Evolutionary conservation across 2,888 invertebrate species (phyloP), one percentile per base, ranked within the genome.

Genomic region (Leptinotarsa peninsularis): DNA sequence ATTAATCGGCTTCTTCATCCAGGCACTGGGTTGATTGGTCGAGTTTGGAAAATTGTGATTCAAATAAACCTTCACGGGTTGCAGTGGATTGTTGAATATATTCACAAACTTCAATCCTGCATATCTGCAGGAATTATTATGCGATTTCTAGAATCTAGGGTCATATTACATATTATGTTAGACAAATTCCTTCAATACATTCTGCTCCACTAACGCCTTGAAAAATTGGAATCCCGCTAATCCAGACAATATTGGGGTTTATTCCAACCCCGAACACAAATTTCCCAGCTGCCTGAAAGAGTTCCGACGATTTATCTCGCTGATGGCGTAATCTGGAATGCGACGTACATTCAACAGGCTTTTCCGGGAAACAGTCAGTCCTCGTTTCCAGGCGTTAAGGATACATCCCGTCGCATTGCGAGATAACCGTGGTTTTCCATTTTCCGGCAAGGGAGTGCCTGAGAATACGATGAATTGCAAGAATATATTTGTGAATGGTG

Each of bases 271-370:
- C n/a, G 54, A 54, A 58, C 4, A 58, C 56, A 58, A 58, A 58
- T 58, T 58, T 58, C 21, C 56, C 18, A 58, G 56, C 17, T 15
- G 23, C 18, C 3, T 21, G 58, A 15, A 23, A 58, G 58, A 58
- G 14, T 58, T 58, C 4, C 21, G 21, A 4, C 58, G 21, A 58
- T 58, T 14, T 58, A 58, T 58, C 23, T 23, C 4, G 13, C 58
- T 15, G 58, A 58, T 23, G 58, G 23, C 58, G 58, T 21, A 23
- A 23, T 58, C 58, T 23, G 58, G 21, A 27, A 58, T 58, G 58
- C 23, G 58, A 15, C 23, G 58, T 23, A 58, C 23, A 58, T 58
- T 58, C 58, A 58, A 58, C 58, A 58, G 58, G 58, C 58, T 58
- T 23, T 58, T 58, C 58, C 58, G 23, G 23, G 14, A 21, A 21